Evolutionary conservation across 2,113 vertebrate genomes (phyloP), one percentile per base, ranked within the genome.

Genomic region (Bambusicola thoracicus): DNA sequence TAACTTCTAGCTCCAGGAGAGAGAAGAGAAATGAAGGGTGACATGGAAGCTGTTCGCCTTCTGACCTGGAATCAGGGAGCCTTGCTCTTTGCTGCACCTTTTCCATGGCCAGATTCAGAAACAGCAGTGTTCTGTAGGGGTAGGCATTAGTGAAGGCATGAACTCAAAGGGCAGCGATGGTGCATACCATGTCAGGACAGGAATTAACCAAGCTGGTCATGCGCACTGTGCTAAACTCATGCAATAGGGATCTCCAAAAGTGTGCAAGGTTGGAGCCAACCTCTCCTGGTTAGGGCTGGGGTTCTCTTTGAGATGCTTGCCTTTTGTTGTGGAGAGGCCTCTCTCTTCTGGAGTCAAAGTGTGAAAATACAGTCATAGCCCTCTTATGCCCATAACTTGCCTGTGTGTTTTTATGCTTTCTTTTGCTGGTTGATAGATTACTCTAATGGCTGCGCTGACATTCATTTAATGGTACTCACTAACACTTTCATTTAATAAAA

Each of bases 401-500:
- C 44, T 87, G 19, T 70, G 38, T 85, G 75, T 93, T 81, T 93
- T 93, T 80, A 81, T 83, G 20, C 72, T 80, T 92, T 84, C 88
- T 90, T 92, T 92, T 63, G 20, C 49, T 74, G 29, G 25, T 74
- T 92, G 79, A 93, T 46, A 83, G 49, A 85, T 85, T 83, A 68
- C 55, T 95, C 44, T 92, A 70, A 78, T 87, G 76, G 49, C 22
- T 67, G 43, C 61, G 84, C 74, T 85, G 93, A 93, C 49, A 72
- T 2, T 5, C 34, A 77, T 91, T 78, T 92, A 92, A 88, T 90
- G 51, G 55, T 67, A 80, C 65, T 87, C 68, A 75, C 56, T 81
- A 61, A 17, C 30, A 92, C 61, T 90, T 94, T 86, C 80, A 72
- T 90, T 89, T 91, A 93, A 91, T 82, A 87, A 67, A 91, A 85